Base-by-base conservation (phyloP, 1,140 invertebrate species). In the Drosophila cardini region DNA sequence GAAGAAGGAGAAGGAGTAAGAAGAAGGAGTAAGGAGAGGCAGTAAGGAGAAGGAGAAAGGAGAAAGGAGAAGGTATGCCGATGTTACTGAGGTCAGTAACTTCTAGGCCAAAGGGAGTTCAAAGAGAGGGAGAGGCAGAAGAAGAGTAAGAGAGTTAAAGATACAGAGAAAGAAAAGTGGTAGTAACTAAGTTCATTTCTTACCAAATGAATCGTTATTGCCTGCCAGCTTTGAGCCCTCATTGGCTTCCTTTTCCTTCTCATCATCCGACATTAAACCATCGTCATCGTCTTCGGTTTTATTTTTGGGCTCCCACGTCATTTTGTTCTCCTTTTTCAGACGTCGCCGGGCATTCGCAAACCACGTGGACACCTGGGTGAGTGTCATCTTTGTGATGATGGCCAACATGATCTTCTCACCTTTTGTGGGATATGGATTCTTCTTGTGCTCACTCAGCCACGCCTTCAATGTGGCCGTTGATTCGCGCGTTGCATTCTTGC, bases 401-500 rank as follows among this genome's bases (percentile, higher is more conserved):
- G 98, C 98, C 82, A 98, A 93, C 97, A 98, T 98, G 69, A 98
- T 98, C 93, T 99, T 98, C 93, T 98, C 98, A 16, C 97, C 97
- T 93, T 99, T 99, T 26, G 97, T 98, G 1, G 98, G 98, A 93
- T 98, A 98, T 0, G 98, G 98, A 92, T 99, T 98, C 93, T 98
- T 98, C 92, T 97, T 96, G 94, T 99, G 98, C 86, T 98, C 97
- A 93, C 97, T 98, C 6, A 98, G 94, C 98, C 98, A 98, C 36
- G 97, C 97, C 92, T 99, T 98, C n/a, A 98, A 93, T 2, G 98
- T 99, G 46, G 97, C 97, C 26, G 98, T 99, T 4, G 98, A 98
- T 93, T 99, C 98, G 64, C 98, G 94, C 10, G 98, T 99, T n/a
- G 98, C 98, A 93, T 99, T 99, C 93, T 99, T 99, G 60, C 98